Percentiles rank a stretch among this genome's conserved stretches.
Conservation (phyloP, 2,113 vertebrate species). For the Hippocampus comes region DNA sequence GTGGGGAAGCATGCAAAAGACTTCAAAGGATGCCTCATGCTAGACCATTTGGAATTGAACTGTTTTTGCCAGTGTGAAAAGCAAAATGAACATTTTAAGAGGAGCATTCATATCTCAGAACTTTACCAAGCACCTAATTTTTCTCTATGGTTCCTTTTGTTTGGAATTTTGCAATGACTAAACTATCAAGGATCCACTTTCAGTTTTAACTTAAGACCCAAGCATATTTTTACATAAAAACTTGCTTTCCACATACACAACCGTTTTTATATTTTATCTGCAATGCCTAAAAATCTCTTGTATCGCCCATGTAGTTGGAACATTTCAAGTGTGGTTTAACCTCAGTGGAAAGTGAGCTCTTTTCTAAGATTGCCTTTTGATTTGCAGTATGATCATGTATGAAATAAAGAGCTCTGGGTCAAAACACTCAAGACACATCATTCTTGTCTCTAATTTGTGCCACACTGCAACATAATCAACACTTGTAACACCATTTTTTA, state of each 20-base stretch:
- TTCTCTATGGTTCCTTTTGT: slow-evolving; percentile 21
- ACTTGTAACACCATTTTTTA: neutral
- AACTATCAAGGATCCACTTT: slow-evolving; percentile 11
- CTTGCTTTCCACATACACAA: neutral
- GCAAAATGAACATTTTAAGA: slow-evolving; percentile 48
- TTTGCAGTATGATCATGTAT: slow-evolving; percentile 50
- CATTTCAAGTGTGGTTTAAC: slow-evolving; percentile 47
- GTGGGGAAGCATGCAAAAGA: slow-evolving; percentile 30
- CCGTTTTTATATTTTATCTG: slow-evolving; percentile 20
- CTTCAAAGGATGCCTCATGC: slow-evolving; percentile 46
- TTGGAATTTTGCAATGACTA: slow-evolving; percentile 18
- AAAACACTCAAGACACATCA: slow-evolving; percentile 27
- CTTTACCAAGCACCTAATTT: slow-evolving; percentile 20
- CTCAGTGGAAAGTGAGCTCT: slow-evolving; percentile 28
- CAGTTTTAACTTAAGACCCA: slow-evolving; percentile 25
- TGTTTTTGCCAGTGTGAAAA: slow-evolving; percentile 35
- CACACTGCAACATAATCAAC: neutral
- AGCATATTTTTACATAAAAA: neutral
- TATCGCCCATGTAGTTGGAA: slow-evolving; percentile 8
- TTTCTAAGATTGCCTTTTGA: slow-evolving; percentile 46
- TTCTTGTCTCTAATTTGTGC: slow-evolving; percentile 17
- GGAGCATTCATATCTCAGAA: slow-evolving; percentile 33
- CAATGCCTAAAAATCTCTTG: slow-evolving; percentile 7
- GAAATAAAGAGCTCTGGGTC: slow-evolving; percentile 51
- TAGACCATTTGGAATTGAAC: slow-evolving; percentile 37